Conservation (phyloP, 64 coral and sea anemone species). For the Montipora sp. region DNA sequence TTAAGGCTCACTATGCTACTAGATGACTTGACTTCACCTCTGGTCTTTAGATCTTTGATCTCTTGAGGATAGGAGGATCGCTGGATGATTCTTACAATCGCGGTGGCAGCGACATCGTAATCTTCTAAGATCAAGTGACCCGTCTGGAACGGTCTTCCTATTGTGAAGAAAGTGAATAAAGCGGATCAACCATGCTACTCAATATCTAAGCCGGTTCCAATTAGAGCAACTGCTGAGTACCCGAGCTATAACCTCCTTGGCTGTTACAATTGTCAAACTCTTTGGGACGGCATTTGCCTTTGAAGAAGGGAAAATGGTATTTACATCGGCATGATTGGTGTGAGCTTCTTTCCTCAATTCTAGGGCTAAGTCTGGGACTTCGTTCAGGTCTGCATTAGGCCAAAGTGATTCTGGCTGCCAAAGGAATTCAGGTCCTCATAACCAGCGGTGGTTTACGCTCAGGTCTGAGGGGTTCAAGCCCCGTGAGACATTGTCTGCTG, state of each 20-base stretch:
- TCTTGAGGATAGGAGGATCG: constrained; percentile 16
- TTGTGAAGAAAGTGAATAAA: constrained; percentile 23
- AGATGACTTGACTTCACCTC: constrained; percentile 5
- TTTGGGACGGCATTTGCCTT: too few relatives aligned
- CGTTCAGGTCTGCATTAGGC: background rate
- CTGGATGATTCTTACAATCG: constrained; percentile 42
- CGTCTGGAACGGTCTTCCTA: background rate
- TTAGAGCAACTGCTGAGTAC: constrained; percentile 42
- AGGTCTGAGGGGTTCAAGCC: constrained; percentile 13
- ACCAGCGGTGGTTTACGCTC: constrained; percentile 26
- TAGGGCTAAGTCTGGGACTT: constrained; percentile 33
- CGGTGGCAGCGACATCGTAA: constrained; percentile 41
- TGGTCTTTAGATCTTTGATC: constrained; percentile 25
- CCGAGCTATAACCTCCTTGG: background rate
- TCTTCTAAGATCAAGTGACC: constrained; percentile 29
- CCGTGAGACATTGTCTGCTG: constrained; percentile 53
- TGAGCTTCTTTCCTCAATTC: constrained; percentile 40
- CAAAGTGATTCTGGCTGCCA: constrained; percentile 31
- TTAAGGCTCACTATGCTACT: constrained; percentile 55
- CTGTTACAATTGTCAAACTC: too few relatives aligned
- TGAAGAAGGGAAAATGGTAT: background rate
- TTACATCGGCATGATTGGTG: background rate
- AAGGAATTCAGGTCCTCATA: constrained; percentile 57
- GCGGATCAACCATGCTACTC: constrained; percentile 46
- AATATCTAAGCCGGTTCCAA: constrained; percentile 43